Evolutionary conservation across 2,888 invertebrate species (phyloP), one percentile per base, ranked within the genome.

Genomic region (Aproaerema taeniolella): DNA sequence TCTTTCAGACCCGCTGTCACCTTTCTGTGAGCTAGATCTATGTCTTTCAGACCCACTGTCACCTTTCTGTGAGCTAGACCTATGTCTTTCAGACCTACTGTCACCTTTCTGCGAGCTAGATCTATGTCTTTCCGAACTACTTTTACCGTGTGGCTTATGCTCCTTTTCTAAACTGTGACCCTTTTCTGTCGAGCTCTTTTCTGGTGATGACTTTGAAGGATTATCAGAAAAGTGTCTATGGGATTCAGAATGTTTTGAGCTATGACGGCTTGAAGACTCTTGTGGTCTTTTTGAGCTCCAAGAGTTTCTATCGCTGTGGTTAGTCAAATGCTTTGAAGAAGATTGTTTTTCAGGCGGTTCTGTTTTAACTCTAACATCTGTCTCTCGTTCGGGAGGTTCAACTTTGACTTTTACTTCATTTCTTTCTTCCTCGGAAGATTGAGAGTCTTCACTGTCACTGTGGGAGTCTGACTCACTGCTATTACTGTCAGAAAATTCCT

Each of bases 381-480:
- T n/a, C n/a, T n/a, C n/a, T n/a, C n/a, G n/a, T n/a, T n/a, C 31
- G 13, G 30, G 24, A 8, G 39, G 39, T 35, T 40, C 40, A 29
- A 28, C 31, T 50, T 70, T 70, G 1, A 58, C 43, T 49, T 66
- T 68, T 16, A 50, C 55, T 13, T 76, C 10, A 6, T 29, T 29
- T 29, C 28, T 37, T 6, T 30, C 64, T 53, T 80, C 78, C 7
- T 63, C 66, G 25, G 78, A 74, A 17, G 73, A 74, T 10, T 74
- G 68, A 35, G 76, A 67, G 24, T 71, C 69, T 55, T 67, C 66
- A 53, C 62, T 68, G 13, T 51, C 65, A 52, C 63, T 68, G 12
- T 63, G 61, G 2, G 78, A 74, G 29, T 69, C 69, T 4, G 75
- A 68, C 13, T 72, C 68, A 44, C 58, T 46, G 48, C 58, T 60